These are phyloP conservation scores for Nomada fucata DNA, from an alignment of 2,888 invertebrate species.

Conservation along the genomic window DNA sequence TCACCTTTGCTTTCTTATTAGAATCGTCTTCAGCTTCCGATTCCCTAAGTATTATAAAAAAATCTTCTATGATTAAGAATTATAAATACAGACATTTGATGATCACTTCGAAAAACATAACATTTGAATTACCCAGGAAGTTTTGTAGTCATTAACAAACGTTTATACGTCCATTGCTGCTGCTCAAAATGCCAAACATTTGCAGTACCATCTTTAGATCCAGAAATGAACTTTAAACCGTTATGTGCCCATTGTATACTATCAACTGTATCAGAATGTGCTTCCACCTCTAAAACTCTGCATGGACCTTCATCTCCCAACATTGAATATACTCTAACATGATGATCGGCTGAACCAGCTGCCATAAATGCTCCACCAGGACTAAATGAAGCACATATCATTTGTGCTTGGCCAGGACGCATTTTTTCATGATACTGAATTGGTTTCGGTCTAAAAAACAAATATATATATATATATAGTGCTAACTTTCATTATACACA, in stretches of 20 bases:
- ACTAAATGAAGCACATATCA: constrained; percentile 96
- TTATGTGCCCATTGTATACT: constrained; percentile 97
- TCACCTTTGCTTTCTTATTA: constrained; percentile 90
- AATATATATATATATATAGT: neutral
- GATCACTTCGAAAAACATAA: neutral
- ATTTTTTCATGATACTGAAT: constrained; percentile 96
- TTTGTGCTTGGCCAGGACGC: constrained; percentile 96
- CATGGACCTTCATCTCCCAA: constrained; percentile 91
- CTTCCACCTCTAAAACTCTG: constrained; percentile 86
- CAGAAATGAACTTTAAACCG: constrained; percentile 95
- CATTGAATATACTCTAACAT: constrained; percentile 96
- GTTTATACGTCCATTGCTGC: constrained; percentile 94
- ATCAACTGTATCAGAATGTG: constrained; percentile 96
- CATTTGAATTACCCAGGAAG: constrained; percentile 85
- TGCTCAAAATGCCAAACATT: constrained; percentile 96
- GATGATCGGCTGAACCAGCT: constrained; percentile 97
- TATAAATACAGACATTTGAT: neutral
- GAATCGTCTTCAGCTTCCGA: constrained; percentile 84
- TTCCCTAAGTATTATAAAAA: constrained; percentile 77
- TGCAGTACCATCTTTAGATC: constrained; percentile 97
- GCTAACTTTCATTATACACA: neutral
- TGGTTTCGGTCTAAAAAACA: constrained; percentile 89
- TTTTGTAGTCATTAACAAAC: constrained; percentile 89
- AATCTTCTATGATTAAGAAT: constrained; percentile 15
- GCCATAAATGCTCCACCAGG: constrained; percentile 96